Evolutionary conservation across 2,888 invertebrate genomes (phyloP).

Genomic region (Poecilus cupreus): DNA sequence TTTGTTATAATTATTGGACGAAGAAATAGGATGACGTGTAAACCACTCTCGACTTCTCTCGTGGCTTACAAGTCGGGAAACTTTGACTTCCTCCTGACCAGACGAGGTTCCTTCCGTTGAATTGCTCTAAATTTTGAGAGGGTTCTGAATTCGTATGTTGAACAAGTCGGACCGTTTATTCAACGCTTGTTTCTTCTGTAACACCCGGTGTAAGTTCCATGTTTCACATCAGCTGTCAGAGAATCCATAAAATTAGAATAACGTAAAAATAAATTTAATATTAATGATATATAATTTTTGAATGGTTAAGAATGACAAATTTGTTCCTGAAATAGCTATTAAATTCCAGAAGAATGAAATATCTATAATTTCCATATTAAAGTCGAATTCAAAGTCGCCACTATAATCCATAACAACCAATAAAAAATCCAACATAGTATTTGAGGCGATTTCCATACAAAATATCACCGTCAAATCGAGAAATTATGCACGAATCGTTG

Average conservation of each 20-base stretch:
- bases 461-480: constrained; percentile 48
- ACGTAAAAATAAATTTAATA: neutral
- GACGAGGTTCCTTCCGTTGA: no score
- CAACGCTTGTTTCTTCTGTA: no score
- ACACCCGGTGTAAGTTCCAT: no score
- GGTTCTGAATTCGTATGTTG: no score
- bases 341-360: neutral
- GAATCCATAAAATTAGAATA: neutral
- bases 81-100: no score
- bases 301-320: neutral
- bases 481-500: constrained; percentile 56
- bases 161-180: no score
- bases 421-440: constrained; percentile 15
- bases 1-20: no score
- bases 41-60: no score
- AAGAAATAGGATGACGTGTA: no score
- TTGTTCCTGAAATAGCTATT: neutral
- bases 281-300: neutral
- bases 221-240: neutral
- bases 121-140: no score
- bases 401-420: constrained; percentile 23
- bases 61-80: no score
- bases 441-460: constrained; percentile 49
- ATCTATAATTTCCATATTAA: neutral
- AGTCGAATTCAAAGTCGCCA: neutral